Evolutionary conservation across 2,888 invertebrate species (phyloP), one percentile per base, ranked within the genome.

Genomic region (Drosophila koepferae): DNA sequence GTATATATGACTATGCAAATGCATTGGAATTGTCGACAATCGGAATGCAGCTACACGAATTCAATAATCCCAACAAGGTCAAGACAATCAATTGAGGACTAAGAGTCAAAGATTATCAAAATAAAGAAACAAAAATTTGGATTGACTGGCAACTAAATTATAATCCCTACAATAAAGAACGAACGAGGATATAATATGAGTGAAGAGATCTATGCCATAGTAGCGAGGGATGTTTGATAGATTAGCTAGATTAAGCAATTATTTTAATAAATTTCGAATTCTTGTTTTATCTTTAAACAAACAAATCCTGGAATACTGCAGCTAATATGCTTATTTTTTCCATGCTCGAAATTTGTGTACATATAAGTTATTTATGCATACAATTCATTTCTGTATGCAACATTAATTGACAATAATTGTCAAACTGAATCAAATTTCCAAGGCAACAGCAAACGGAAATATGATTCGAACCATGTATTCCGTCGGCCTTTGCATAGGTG

Each of bases 21-120:
- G 54, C 68, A 59, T 51, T 55, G n/a, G 51, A 70, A 36, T 41
- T 20, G 20, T 28, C 51, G n/a, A 9, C 54, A 38, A 31, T 40
- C 14, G 40, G 31, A 20, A n/a, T 49, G 54, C 28, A 43, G 31
- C 34, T 34, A 60, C 46, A 58, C 12, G n/a, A 59, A 59, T 63
- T 48, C 31, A 31, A 46, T 28, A 38, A 36, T 56, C 20, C n/a
- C 20, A 60, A 49, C 58, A 54, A 48, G 28, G 41, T 31, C 56
- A 67, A 56, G 20, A 38, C 14, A 14, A 72, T 74, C 46, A 74
- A 72, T 61, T 58, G 43, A 16, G 38, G 7, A 58, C 43, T 49
- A 18, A 18, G 18, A 60, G 9, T 31, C 40, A 31, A 18, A 38
- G 28, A 31, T 63, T 48, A 46, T 20, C 31, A 20, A 7, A 54